A percentile compares a stretch with the other conserved stretches of the same genome.
Conservation (phyloP, 37 sponge, comb jelly and placozoan species). For the Ianthella basta region DNA sequence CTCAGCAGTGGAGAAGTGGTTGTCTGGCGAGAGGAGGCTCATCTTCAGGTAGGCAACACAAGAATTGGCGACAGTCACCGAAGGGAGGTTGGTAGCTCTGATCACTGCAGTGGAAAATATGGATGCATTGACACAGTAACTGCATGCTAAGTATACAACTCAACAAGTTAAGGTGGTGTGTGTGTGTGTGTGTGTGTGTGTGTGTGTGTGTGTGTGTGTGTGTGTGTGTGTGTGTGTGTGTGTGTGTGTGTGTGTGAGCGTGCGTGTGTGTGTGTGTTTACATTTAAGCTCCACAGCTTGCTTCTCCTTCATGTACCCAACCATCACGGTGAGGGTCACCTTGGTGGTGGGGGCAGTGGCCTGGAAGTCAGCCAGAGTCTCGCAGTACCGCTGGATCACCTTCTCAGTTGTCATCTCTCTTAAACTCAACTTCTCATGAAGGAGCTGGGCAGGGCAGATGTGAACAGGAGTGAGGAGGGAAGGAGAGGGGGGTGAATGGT, state of each 20-base stretch:
- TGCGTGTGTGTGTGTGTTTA: neutral
- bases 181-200: neutral
- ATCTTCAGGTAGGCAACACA: constrained; percentile 24
- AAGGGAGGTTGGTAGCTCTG: neutral
- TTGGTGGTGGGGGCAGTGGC: neutral
- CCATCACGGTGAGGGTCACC: neutral
- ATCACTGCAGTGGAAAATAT: neutral
- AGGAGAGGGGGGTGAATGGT: too few species aligned
- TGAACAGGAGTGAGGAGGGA: too few species aligned
- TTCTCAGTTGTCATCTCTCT: neutral
- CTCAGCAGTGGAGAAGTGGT: neutral
- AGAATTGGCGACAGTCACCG: neutral
- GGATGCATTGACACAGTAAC: neutral
- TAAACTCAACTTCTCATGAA: too few species aligned
- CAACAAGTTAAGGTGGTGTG: too few species aligned
- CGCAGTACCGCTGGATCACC: neutral
- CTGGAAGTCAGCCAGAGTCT: constrained; percentile 7
- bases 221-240: too few species aligned
- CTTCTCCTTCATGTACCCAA: constrained; percentile 19
- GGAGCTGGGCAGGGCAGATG: too few species aligned
- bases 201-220: too few species aligned
- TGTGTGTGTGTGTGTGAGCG: too few species aligned
- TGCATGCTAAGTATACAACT: neutral
- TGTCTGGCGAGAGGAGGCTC: neutral
- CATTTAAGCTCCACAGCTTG: constrained; percentile 1